phyloP scores from a whole-genome alignment of 1,140 invertebrate genomes.

The Pseudomyrmex dendroicus region DNA sequence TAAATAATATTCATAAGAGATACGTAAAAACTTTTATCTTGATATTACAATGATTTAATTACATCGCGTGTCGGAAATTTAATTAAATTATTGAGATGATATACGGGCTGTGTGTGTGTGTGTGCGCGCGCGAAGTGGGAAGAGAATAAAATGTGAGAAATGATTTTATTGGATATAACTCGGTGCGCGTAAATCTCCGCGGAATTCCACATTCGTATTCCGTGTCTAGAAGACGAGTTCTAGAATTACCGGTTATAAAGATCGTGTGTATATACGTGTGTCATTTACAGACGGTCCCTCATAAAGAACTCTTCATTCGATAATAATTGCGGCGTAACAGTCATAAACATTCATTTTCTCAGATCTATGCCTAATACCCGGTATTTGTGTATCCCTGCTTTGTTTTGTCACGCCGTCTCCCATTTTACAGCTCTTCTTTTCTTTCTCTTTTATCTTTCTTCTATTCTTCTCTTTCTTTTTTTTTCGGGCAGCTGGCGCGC shows the following conservation, averaged over 20 bases:
- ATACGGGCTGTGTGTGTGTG: too few species aligned
- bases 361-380: slow-evolving; percentile 70
- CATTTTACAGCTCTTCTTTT: slow-evolving; percentile 16
- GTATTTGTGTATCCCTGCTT: slow-evolving; percentile 67
- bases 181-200: slow-evolving; percentile 6
- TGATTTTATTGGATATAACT: slow-evolving; percentile 26
- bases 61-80: not conserved
- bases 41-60: slow-evolving; percentile 20
- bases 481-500: slow-evolving; percentile 14
- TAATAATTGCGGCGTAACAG: slow-evolving; percentile 80
- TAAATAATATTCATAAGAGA: too few species aligned
- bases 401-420: slow-evolving; percentile 68
- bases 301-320: slow-evolving; percentile 82
- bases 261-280: slow-evolving; percentile 61
- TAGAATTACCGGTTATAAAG: slow-evolving; percentile 74
- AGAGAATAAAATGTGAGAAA: not conserved
- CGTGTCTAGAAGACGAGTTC: slow-evolving; percentile 43
- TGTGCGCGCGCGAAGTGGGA: not conserved
- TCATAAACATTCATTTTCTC: slow-evolving; percentile 76
- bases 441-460: slow-evolving; percentile 13
- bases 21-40: not conserved
- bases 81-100: slow-evolving; percentile 19
- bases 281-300: slow-evolving; percentile 72
- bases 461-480: not conserved
- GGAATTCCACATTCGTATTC: not conserved